These are phyloP conservation scores for Glaucopsyche alexis DNA, from an alignment of 2,888 invertebrate genomes.

Conservation along the genomic window DNA sequence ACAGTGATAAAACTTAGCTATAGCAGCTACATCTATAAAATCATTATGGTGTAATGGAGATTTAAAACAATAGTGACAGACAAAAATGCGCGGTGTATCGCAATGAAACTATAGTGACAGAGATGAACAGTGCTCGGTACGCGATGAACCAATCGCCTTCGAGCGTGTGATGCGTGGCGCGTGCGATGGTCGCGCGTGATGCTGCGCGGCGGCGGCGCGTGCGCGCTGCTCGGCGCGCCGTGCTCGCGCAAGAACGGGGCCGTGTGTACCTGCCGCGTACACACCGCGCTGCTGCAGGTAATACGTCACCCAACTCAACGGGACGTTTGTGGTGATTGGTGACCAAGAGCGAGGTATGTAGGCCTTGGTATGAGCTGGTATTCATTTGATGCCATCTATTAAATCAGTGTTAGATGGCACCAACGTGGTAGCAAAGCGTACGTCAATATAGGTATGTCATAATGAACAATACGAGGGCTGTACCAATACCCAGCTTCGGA, in stretches of 20 bases:
- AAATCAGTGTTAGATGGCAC: too few relatives aligned
- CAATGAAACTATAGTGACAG: not conserved
- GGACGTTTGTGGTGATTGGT: too few relatives aligned
- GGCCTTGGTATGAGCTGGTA: too few relatives aligned
- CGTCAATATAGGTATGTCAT: too few relatives aligned
- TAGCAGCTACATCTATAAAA: not conserved
- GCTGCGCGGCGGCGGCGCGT: slow-evolving; percentile 70
- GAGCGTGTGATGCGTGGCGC: slow-evolving; percentile 34
- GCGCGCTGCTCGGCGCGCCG: slow-evolving; percentile 73
- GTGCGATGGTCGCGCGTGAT: slow-evolving; percentile 67
- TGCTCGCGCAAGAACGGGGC: slow-evolving; percentile 74
- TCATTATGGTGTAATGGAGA: not conserved
- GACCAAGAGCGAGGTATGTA: too few relatives aligned
- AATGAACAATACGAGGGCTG: too few relatives aligned
- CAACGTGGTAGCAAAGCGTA: too few relatives aligned
- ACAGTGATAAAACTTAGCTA: not conserved
- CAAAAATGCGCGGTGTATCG: not conserved
- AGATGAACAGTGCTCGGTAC: not conserved
- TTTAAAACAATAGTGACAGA: not conserved
- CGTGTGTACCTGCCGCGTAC: slow-evolving; percentile 70
- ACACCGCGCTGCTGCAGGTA: slow-evolving; percentile 70
- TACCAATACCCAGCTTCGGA: too few relatives aligned
- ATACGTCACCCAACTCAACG: slow-evolving; percentile 24
- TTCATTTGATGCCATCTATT: too few relatives aligned
- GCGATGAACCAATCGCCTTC: not conserved